Conservation (phyloP, 2,113 vertebrate species). For the Maccullochella peelii region DNA sequence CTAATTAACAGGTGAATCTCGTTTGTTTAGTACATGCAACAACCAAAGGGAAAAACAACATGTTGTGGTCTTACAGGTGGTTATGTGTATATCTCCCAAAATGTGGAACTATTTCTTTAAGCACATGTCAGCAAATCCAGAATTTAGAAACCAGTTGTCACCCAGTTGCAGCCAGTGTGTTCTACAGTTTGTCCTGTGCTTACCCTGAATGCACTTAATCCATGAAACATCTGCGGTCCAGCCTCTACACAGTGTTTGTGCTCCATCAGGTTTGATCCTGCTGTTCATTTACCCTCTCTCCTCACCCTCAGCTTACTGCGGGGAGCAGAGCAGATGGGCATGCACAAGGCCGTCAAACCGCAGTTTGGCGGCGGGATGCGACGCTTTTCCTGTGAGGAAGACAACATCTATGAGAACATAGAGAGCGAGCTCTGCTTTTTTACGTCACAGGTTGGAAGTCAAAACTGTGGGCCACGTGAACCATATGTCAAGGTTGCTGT, state of each 20-base stretch:
- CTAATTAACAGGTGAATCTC: background rate
- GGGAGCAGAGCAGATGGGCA: conserved; percentile 93
- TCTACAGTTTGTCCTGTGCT: background rate
- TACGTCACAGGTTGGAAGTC: conserved; percentile 91
- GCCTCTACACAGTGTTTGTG: background rate
- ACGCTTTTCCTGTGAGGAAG: conserved; percentile 94
- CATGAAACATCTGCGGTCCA: conserved; percentile 36
- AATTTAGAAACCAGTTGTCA: background rate
- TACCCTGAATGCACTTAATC: conserved; percentile 8
- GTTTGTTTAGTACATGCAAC: background rate
- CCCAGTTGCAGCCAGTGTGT: background rate
- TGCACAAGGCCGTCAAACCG: conserved; percentile 92
- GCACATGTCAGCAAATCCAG: background rate
- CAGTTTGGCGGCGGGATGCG: conserved; percentile 93
- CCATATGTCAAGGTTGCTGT: background rate
- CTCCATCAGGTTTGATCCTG: conserved; percentile 34
- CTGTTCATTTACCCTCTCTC: conserved; percentile 33
- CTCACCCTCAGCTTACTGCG: conserved; percentile 87
- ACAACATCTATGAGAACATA: conserved; percentile 97
- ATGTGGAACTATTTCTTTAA: background rate
- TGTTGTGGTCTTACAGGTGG: background rate
- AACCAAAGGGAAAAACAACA: background rate
- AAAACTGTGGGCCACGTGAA: background rate
- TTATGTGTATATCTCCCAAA: background rate
- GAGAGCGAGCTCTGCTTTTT: conserved; percentile 96